phyloP scores from a whole-genome alignment of 2,113 vertebrate genomes.

The Rhynchopsitta pachyrhyncha region DNA sequence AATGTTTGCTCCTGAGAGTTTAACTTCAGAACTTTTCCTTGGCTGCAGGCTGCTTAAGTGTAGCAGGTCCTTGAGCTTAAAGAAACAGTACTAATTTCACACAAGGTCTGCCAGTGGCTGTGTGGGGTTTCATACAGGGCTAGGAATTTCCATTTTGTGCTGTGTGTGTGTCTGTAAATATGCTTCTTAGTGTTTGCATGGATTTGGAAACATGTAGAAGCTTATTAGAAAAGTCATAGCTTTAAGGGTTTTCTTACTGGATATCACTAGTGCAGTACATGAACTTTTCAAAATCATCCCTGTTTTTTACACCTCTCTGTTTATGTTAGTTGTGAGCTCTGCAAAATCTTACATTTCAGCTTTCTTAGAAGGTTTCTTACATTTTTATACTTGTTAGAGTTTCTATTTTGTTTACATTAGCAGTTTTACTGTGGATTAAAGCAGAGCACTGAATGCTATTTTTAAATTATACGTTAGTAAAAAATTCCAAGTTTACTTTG shows the following conservation, averaged over 20 bases:
- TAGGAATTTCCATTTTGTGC: slow-evolving; percentile 53
- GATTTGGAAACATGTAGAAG: not conserved
- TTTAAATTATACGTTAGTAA: slow-evolving; percentile 51
- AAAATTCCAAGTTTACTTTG: slow-evolving; percentile 41
- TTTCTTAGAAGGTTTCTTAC: slow-evolving; percentile 19
- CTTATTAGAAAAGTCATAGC: not conserved
- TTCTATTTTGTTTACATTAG: slow-evolving; percentile 52
- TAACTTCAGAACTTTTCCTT: slow-evolving; percentile 82
- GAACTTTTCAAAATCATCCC: not conserved
- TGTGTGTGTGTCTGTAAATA: not conserved
- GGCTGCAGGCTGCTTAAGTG: slow-evolving; percentile 74
- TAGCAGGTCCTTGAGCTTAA: slow-evolving; percentile 77
- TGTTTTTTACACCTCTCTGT: slow-evolving; percentile 10
- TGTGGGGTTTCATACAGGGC: slow-evolving; percentile 7
- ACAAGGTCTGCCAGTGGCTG: not conserved
- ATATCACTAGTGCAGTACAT: not conserved
- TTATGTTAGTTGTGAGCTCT: not conserved
- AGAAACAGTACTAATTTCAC: slow-evolving; percentile 74
- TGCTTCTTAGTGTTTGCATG: not conserved
- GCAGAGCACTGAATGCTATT: slow-evolving; percentile 35
- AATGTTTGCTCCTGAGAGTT: slow-evolving; percentile 84
- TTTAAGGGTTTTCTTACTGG: not conserved
- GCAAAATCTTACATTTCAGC: slow-evolving; percentile 5
- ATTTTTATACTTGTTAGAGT: slow-evolving; percentile 26
- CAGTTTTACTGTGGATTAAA: slow-evolving; percentile 56